Conservation (phyloP, 2,113 vertebrate species). For the Callionymus lyra region DNA sequence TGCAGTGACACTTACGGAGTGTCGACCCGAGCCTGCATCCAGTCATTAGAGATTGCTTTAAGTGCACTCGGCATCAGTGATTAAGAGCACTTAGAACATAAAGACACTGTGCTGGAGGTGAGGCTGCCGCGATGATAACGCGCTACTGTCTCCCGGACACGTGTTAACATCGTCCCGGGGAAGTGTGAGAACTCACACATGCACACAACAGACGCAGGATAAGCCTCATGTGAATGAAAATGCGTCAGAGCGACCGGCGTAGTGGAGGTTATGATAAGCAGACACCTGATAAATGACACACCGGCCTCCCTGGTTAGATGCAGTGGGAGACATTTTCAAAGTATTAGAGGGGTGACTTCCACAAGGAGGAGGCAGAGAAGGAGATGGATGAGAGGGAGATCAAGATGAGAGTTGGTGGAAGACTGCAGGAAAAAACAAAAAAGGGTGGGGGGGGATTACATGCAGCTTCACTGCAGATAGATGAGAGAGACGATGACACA, state of each 20-base stretch:
- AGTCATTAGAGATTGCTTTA: slow-evolving; percentile 31
- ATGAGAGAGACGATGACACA: slow-evolving; percentile 1
- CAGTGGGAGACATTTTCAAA: slow-evolving; percentile 20
- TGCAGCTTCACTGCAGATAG: slow-evolving; percentile 18
- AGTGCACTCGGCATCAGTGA: slow-evolving; percentile 41
- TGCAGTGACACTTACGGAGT: slow-evolving; percentile 15
- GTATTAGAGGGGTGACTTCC: slow-evolving; percentile 7
- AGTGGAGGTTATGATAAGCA: slow-evolving; percentile 1
- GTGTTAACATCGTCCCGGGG: slow-evolving; percentile 31
- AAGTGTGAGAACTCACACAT: slow-evolving; percentile 19
- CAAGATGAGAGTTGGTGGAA: slow-evolving; percentile 27
- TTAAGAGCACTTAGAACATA: slow-evolving; percentile 30
- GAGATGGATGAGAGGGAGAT: slow-evolving; percentile 20
- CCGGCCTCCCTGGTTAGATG: neutral
- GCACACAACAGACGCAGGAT: neutral
- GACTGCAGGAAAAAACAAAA: slow-evolving; percentile 11
- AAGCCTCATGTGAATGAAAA: too few relatives aligned
- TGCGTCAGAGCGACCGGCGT: too few relatives aligned
- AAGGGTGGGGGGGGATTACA: slow-evolving; percentile 14
- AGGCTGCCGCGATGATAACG: slow-evolving; percentile 25
- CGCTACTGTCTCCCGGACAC: slow-evolving; percentile 11
- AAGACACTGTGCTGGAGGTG: slow-evolving; percentile 19
- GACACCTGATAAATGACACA: neutral
- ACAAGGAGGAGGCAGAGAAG: slow-evolving; percentile 8
- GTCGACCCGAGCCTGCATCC: slow-evolving; percentile 4